Evolutionary conservation across 2,113 vertebrate genomes (phyloP).

Genomic region (Odobenus rosmarus): DNA sequence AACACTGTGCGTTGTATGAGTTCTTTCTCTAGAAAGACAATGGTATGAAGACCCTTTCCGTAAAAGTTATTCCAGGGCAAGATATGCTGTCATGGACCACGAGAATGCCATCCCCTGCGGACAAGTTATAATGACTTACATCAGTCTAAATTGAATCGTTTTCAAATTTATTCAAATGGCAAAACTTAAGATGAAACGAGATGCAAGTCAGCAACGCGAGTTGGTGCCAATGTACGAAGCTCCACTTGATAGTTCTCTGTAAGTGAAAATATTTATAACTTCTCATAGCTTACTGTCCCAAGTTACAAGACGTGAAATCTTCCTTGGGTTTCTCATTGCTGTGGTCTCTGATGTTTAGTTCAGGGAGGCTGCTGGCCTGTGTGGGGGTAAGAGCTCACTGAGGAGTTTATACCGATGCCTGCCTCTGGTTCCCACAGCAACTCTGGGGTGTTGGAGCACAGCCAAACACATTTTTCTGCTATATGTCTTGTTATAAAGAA

Average conservation of each 20-base stretch:
- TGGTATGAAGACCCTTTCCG: background rate
- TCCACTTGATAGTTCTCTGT: background rate
- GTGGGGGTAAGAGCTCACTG: background rate
- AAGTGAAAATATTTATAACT: background rate
- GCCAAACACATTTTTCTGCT: slow-evolving; percentile 6
- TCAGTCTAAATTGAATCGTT: background rate
- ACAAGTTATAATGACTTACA: background rate
- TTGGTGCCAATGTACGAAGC: background rate
- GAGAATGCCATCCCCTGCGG: background rate
- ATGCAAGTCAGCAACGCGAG: background rate
- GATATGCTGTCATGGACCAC: accelerated
- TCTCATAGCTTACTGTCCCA: background rate
- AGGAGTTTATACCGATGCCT: background rate
- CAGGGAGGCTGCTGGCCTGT: background rate
- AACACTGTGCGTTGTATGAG: background rate
- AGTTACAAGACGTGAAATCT: background rate
- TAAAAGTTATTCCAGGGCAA: background rate
- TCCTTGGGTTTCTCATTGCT: background rate
- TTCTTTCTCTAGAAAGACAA: slow-evolving; percentile 17
- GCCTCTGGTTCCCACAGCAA: background rate
- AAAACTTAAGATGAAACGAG: slow-evolving; percentile 5
- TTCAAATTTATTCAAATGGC: background rate
- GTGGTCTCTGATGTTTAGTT: background rate
- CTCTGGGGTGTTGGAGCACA: background rate
- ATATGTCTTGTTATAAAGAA: background rate